phyloP scores from a whole-genome alignment of 2,888 invertebrate species.

The Capitulum mitella region DNA sequence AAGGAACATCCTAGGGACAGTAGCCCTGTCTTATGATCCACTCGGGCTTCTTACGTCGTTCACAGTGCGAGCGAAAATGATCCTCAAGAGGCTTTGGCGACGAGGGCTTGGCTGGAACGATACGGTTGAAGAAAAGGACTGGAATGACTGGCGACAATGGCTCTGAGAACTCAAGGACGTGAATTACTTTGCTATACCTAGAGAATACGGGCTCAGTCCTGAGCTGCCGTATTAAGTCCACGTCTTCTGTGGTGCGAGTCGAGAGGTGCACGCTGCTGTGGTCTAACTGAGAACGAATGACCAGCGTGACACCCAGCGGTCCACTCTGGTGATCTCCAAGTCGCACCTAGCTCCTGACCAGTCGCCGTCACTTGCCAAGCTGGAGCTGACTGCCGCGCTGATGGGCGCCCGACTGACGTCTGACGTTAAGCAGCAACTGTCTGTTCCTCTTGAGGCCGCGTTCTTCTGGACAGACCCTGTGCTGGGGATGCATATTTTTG shows the following conservation, averaged over 20 bases:
- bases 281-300: not conserved
- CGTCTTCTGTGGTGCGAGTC: not conserved
- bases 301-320: not conserved
- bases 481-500: too few relatives aligned
- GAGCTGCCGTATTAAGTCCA: not conserved
- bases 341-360: not conserved
- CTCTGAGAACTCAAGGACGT: not conserved
- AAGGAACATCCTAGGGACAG: not conserved
- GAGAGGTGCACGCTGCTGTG: not conserved
- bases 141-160: not conserved
- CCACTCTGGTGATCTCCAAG: not conserved
- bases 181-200: not conserved
- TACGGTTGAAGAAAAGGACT: not conserved
- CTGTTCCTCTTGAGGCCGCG: not conserved
- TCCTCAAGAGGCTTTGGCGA: not conserved
- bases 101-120: not conserved
- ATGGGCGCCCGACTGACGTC: not conserved
- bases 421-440: not conserved
- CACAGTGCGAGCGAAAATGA: not conserved
- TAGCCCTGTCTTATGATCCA: not conserved
- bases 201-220: not conserved
- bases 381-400: not conserved
- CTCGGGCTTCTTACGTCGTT: not conserved
- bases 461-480: not conserved
- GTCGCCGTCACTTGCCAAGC: not conserved